Conservation (phyloP, 1,140 invertebrate genomes). For the Eulimnadia texana region DNA sequence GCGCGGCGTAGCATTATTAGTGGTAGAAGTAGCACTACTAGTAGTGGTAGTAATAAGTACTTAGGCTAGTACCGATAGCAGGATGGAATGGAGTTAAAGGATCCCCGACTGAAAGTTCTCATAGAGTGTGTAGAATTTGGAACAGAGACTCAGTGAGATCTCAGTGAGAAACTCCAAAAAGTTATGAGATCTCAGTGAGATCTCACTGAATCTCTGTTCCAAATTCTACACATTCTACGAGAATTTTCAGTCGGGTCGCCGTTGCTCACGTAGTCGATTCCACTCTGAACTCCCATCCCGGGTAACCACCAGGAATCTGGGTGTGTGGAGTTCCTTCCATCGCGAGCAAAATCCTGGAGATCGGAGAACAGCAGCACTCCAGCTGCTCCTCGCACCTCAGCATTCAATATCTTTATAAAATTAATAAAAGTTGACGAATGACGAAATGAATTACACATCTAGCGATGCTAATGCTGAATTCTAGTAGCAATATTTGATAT, state of each 20-base stretch:
- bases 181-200: too few relatives aligned
- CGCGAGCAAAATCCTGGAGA: constrained; percentile 32
- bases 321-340: constrained; percentile 24
- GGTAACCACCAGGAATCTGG: constrained; percentile 35
- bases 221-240: too few relatives aligned
- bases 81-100: too few relatives aligned
- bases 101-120: too few relatives aligned
- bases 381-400: constrained; percentile 20
- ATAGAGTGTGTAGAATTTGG: too few relatives aligned
- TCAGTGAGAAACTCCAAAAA: too few relatives aligned
- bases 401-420: constrained; percentile 18
- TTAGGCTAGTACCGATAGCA: constrained; percentile 29
- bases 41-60: not conserved
- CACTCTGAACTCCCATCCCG: constrained; percentile 29
- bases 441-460: too few relatives aligned
- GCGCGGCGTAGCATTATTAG: not conserved
- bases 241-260: constrained; percentile 30
- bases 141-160: too few relatives aligned
- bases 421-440: not conserved
- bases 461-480: too few relatives aligned
- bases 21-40: not conserved
- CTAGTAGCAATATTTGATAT: too few relatives aligned
- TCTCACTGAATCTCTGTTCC: too few relatives aligned
- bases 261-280: constrained; percentile 27
- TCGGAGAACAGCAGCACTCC: constrained; percentile 28